Evolutionary conservation across 2,888 invertebrate species (phyloP).

Genomic region (Scrobipalpa costella): DNA sequence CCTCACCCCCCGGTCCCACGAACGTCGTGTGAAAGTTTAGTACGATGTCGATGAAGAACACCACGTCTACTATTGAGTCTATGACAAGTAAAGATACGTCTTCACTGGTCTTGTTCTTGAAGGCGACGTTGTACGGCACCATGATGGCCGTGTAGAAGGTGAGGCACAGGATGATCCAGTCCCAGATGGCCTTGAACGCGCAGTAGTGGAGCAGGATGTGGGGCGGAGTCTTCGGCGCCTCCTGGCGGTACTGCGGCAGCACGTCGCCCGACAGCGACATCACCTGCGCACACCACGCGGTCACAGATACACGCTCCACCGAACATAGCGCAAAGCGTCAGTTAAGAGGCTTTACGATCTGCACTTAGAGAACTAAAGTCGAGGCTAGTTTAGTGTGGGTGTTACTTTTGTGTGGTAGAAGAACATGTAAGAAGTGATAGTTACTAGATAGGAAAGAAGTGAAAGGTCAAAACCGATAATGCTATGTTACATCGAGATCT

Average conservation of each 20-base stretch:
- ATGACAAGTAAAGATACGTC: slow-evolving; percentile 96
- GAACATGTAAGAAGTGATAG: no score
- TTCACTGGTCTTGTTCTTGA: slow-evolving; percentile 99
- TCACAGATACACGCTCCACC: slow-evolving; percentile 23
- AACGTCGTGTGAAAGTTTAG: slow-evolving; percentile 99
- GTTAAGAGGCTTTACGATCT: no score
- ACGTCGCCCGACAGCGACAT: slow-evolving; percentile 99
- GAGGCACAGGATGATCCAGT: slow-evolving; percentile 99
- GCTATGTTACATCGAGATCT: not conserved
- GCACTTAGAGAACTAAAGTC: no score
- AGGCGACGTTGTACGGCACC: slow-evolving; percentile 99
- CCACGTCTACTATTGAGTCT: slow-evolving; percentile 99
- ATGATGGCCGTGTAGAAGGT: slow-evolving; percentile 99
- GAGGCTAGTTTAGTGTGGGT: no score
- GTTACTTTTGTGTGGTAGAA: no score
- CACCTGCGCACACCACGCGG: slow-evolving; percentile 56
- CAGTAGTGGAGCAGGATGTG: slow-evolving; percentile 99
- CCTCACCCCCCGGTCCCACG: slow-evolving; percentile 97
- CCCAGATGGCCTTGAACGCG: slow-evolving; percentile 99
- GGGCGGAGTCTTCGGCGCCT: slow-evolving; percentile 99
- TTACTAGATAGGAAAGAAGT: not conserved
- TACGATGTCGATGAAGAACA: slow-evolving; percentile 99
- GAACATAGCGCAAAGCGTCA: not conserved
- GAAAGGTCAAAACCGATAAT: not conserved
- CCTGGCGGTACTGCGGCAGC: slow-evolving; percentile 98